phyloP scores from a whole-genome alignment of 1,140 invertebrate species.

The Trichonephila inaurata region DNA sequence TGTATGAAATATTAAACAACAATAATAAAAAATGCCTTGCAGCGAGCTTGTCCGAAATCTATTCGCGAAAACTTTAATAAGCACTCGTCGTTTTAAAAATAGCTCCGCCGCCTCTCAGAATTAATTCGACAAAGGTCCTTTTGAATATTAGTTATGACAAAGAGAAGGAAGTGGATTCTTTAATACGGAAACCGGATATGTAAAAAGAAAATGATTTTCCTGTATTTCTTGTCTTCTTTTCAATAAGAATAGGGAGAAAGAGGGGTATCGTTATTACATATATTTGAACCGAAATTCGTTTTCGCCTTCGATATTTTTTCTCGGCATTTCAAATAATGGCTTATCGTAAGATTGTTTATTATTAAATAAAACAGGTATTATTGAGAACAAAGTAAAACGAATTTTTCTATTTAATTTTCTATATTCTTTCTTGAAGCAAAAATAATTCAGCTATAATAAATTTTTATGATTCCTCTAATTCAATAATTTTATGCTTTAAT shows the following conservation, averaged over 20 bases:
- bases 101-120: no score
- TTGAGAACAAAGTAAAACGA: neutral
- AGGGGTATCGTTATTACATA: neutral
- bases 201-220: neutral
- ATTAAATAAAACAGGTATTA: neutral
- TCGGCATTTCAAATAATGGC: neutral
- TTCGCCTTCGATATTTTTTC: neutral
- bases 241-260: neutral
- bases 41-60: neutral
- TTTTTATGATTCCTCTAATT: no score
- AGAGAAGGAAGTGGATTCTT: neutral
- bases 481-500: no score
- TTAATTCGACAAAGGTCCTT: conserved; percentile 14
- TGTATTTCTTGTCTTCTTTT: neutral
- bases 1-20: conserved; percentile 49
- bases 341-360: neutral
- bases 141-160: conserved; percentile 4
- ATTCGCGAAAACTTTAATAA: conserved; percentile 41
- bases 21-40: neutral
- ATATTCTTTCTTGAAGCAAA: no score
- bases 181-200: neutral
- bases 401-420: neutral
- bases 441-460: no score
- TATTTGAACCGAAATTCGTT: neutral
- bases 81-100: conserved; percentile 6